Base-by-base conservation (phyloP, 2,113 vertebrate genomes). In the Pluvianellus socialis region DNA sequence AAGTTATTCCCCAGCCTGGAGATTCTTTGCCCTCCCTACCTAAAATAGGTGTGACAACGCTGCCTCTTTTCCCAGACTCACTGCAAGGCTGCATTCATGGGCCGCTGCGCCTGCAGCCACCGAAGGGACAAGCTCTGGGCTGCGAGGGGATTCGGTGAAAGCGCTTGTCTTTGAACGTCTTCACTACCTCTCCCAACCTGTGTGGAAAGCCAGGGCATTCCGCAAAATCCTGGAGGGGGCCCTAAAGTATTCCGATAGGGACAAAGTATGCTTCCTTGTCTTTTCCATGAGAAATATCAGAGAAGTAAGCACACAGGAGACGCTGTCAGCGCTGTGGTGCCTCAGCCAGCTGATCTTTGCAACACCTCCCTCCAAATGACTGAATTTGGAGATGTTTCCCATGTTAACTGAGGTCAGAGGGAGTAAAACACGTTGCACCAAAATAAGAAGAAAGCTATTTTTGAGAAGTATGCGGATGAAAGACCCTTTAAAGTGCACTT, bases 261-360 rank as follows among this genome's bases (percentile, higher is more conserved):
- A 56, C 40, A 55, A 79, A 68, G 50, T 2, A 47, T 33, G 33
- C 9, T 23, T 49, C 0, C 2, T 49, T 68, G 63, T 56, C 79
- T 75, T 30, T 38, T 13, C 50, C 42, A 32, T 24, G 13, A 30
- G 13, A 21, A 61, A 35, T 45, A 67, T 8, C 67, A 84, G 67
- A 0, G 26, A 61, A 27, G 26, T 4, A 56, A 80, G 44, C 40
- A 59, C 10, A 7, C 7, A 62, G 35, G n/a, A 76, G 33, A 59
- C 1, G 5, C 67, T 58, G 47, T 6, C 58, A 23, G 14, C 0
- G 0, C 53, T 33, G 55, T 6, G 55, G 11, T 21, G 19, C 14
- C 73, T 40, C 74, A 40, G 79, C 27, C 66, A 62, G 20, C n/a
- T 19, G 6, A 82, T 9, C 82, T 52, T 24, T 27, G 22, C 79